A percentile compares a stretch with the other conserved stretches of the same genome.
phyloP scores from a whole-genome alignment of 2,888 invertebrate genomes.

The Kuschelorhynchus macadamiae region DNA sequence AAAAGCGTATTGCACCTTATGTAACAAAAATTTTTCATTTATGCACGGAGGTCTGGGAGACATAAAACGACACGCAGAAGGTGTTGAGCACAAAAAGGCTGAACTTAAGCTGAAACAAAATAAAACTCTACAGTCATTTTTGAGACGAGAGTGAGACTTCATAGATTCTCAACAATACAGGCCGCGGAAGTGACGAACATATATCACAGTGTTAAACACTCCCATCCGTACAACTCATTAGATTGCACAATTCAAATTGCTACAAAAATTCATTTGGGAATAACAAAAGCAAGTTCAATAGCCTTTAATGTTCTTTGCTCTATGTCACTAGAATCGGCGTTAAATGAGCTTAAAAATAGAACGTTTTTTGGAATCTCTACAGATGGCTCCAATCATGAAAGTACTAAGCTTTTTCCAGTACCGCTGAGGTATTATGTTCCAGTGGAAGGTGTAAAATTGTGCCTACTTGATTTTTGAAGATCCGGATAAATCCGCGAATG shows the following conservation, averaged over 20 bases:
- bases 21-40: not conserved
- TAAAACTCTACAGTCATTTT: too few species aligned
- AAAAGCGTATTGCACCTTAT: not conserved
- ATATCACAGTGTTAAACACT: not conserved
- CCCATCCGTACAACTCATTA: constrained; percentile 7
- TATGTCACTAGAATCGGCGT: too few species aligned
- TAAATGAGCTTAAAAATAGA: too few species aligned
- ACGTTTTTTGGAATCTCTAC: constrained; percentile 13
- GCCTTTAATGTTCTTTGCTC: too few species aligned
- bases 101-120: not conserved
- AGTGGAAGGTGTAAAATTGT: not conserved
- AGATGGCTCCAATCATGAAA: constrained; percentile 9
- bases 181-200: not conserved
- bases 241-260: not conserved
- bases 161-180: not conserved
- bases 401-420: constrained; percentile 3
- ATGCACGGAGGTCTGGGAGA: constrained; percentile 1
- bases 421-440: constrained; percentile 6
- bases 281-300: too few species aligned
- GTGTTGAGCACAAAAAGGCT: constrained; percentile 1
- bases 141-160: not conserved
- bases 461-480: constrained; percentile 7
- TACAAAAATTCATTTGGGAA: too few species aligned
- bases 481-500: constrained; percentile 3
- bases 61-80: not conserved